Conservation (phyloP, 2,113 vertebrate species). For the Mastomys coucha region DNA sequence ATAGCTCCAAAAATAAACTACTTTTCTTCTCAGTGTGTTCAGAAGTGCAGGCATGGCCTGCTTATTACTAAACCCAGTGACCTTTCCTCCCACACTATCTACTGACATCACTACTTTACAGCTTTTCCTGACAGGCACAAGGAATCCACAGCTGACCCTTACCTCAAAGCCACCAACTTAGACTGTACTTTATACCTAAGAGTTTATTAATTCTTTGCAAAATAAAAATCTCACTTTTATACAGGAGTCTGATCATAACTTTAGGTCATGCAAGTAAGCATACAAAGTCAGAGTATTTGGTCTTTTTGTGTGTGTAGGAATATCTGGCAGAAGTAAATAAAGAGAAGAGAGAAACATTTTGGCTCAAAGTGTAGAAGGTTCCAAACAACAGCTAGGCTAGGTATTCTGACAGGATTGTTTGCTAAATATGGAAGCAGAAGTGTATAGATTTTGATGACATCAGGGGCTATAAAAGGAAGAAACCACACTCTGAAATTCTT, state of each 20-base stretch:
- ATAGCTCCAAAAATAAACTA: background rate
- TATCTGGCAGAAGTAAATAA: background rate
- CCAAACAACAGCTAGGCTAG: background rate
- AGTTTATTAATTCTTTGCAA: background rate
- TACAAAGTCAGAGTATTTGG: background rate
- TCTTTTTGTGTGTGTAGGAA: background rate
- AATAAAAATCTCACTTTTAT: background rate
- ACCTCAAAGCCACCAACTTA: background rate
- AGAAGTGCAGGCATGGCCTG: background rate
- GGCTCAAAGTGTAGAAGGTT: background rate
- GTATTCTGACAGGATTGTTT: accelerated
- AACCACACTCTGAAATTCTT: background rate
- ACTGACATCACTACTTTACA: background rate
- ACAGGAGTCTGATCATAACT: background rate
- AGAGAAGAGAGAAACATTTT: background rate
- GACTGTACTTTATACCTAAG: background rate
- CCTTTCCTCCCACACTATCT: background rate
- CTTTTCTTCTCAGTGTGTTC: background rate
- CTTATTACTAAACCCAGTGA: background rate
- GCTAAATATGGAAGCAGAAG: background rate
- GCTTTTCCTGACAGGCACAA: background rate
- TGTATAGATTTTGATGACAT: no score
- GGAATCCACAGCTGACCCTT: background rate
- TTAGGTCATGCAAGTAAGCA: background rate
- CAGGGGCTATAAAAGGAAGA: background rate